Evolutionary conservation across 2,888 invertebrate species (phyloP), one percentile per base, ranked within the genome.

Genomic region (Leptura quadrifasciata): DNA sequence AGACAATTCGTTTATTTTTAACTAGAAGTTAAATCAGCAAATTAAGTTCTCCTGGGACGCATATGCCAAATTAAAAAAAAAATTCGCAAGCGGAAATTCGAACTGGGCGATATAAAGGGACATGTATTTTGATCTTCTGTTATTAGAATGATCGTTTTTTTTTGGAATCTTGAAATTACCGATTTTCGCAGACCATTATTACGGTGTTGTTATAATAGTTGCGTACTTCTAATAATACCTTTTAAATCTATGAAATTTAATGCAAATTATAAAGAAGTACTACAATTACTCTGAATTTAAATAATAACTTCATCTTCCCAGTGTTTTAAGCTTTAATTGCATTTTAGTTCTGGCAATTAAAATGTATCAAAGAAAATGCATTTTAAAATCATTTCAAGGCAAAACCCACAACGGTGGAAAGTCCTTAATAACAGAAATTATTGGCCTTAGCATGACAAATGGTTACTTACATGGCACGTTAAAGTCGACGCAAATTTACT

Each of bases 381-480:
- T 39, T 12, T 39, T 27, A 15, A 39, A 39, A 39, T n/a, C 20
- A 63, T 39, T 15, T 39, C 63, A 63, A 63, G 63, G 63, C 21
- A 9, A 20, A 39, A 39, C 39, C 12, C 15, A 39, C 39, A 47
- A 12, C 15, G 39, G 18, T 21, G 63, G 63, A 63, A 63, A 63
- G 39, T 39, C 39, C n/a, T 24, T 61, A 61, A 35, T 61, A 61
- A 35, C 17, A 35, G 12, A 61, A 58, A 61, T 35, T 61, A 61
- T 31, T 61, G 18, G 20, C 63, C 39, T 21, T 39, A 63, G 63
- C 63, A 35, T 63, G 63, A 39, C 63, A 63, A 63, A 63, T 39
- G 35, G 35, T 35, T 61, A 61, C 20, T 35, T 17, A 39, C 63
- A 63, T 20, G 18, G 10, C 17, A 20, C 47, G 15, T 63, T 63